These are phyloP conservation scores for Heliconius ethilla DNA, from an alignment of 2,888 invertebrate species.

Conservation along the genomic window DNA sequence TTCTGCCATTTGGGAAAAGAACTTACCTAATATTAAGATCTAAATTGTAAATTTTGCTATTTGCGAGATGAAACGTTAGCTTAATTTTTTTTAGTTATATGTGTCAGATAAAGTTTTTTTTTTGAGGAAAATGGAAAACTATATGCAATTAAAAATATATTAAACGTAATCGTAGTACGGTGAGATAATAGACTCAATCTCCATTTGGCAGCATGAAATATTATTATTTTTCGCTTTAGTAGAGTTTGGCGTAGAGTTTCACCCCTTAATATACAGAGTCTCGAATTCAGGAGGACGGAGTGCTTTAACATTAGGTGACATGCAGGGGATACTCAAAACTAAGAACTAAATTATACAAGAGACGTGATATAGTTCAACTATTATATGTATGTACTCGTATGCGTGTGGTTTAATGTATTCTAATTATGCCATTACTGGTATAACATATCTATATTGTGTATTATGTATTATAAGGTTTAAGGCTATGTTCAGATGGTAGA, in stretches of 20 bases:
- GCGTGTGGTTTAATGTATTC: constrained; percentile 12
- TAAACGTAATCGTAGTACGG: too few relatives aligned
- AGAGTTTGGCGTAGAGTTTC: not conserved
- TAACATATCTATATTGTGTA: not conserved
- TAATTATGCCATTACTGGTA: constrained; percentile 25
- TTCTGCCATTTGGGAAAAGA: too few relatives aligned
- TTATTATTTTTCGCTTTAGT: not conserved
- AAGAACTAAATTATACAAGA: constrained; percentile 2
- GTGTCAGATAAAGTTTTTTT: too few relatives aligned
- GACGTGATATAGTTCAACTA: not conserved
- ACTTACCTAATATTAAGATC: too few relatives aligned
- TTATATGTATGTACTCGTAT: not conserved
- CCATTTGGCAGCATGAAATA: not conserved
- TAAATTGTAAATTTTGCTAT: too few relatives aligned
- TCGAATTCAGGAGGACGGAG: not conserved
- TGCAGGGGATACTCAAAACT: not conserved
- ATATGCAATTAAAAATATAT: too few relatives aligned
- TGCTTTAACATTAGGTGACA: not conserved
- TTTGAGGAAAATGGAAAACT: too few relatives aligned
- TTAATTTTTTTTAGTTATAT: too few relatives aligned
- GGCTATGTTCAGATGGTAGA: not conserved
- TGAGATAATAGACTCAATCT: not conserved
- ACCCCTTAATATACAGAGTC: not conserved
- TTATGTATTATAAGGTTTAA: not conserved
- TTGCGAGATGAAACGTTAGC: too few relatives aligned